phyloP scores from a whole-genome alignment of 2,113 vertebrate species.

The Orcinus orca region DNA sequence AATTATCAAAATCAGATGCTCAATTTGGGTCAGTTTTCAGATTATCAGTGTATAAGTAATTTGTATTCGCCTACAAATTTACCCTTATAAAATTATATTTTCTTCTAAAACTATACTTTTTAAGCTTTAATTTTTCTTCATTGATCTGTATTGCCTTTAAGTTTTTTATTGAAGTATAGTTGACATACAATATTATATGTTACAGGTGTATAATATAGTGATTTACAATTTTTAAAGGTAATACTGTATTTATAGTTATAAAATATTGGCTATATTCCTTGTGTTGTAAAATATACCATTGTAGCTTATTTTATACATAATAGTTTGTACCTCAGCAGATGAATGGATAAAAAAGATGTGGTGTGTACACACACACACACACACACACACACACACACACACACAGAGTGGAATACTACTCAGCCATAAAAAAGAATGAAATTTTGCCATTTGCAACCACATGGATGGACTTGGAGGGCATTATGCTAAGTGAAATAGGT shows the following conservation, averaged over 20 bases:
- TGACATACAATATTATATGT: not conserved
- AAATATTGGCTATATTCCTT: too few species aligned
- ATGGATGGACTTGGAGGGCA: not conserved
- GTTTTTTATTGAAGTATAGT: not conserved
- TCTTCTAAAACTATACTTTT: conserved; percentile 18
- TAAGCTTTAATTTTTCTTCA: not conserved
- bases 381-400: too few species aligned
- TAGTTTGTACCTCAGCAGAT: too few species aligned
- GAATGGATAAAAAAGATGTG: not conserved
- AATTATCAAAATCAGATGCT: not conserved
- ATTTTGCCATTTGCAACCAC: not conserved
- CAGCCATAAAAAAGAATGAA: not conserved
- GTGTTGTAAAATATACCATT: too few species aligned
- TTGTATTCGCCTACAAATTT: not conserved
- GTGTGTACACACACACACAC: too few species aligned
- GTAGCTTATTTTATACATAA: too few species aligned
- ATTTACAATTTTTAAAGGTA: not conserved
- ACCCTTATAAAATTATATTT: not conserved
- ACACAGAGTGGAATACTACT: not conserved
- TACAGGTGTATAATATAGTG: not conserved
- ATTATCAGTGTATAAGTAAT: not conserved
- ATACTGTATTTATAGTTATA: too few species aligned
- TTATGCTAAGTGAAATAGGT: too few species aligned
- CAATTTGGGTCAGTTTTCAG: not conserved
- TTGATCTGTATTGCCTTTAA: not conserved